Percentiles rank a stretch among this genome's conserved stretches.
Conservation (phyloP, 2,797 vertebrate species). For the Pangasius krempfi region DNA sequence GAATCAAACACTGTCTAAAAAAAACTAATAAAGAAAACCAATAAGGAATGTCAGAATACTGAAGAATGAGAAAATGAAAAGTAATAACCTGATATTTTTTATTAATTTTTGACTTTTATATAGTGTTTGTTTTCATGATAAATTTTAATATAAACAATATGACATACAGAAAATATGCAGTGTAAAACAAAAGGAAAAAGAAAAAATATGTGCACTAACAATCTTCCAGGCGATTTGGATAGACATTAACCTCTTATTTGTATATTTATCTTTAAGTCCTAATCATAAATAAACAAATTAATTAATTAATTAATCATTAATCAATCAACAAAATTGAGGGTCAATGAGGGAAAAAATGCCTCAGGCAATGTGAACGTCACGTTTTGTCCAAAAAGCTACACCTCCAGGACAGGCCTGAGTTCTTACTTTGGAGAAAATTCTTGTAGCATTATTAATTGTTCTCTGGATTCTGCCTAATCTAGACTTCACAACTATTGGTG, state of each 20-base stretch:
- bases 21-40: constrained; percentile 58
- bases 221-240: constrained; percentile 68
- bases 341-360: constrained; percentile 34
- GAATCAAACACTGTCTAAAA: constrained; percentile 84
- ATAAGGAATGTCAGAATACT: constrained; percentile 67
- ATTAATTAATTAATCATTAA: no score
- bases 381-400: background rate
- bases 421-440: background rate
- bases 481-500: background rate
- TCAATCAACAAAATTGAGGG: background rate
- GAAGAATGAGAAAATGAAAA: constrained; percentile 61
- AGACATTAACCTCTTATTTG: constrained; percentile 39
- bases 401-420: background rate
- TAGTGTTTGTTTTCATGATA: constrained; percentile 63
- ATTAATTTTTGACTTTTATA: constrained; percentile 77
- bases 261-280: constrained; percentile 17
- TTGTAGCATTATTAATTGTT: constrained; percentile 2
- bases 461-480: background rate
- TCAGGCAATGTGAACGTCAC: background rate
- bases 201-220: constrained; percentile 77
- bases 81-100: constrained; percentile 71
- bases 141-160: constrained; percentile 68
- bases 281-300: background rate
- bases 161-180: constrained; percentile 65
- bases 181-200: constrained; percentile 70